A percentile compares a stretch with the other conserved stretches of the same genome.
These are phyloP conservation scores for Ceratotherium simum DNA, from an alignment of 2,113 vertebrate species.

Conservation along the genomic window DNA sequence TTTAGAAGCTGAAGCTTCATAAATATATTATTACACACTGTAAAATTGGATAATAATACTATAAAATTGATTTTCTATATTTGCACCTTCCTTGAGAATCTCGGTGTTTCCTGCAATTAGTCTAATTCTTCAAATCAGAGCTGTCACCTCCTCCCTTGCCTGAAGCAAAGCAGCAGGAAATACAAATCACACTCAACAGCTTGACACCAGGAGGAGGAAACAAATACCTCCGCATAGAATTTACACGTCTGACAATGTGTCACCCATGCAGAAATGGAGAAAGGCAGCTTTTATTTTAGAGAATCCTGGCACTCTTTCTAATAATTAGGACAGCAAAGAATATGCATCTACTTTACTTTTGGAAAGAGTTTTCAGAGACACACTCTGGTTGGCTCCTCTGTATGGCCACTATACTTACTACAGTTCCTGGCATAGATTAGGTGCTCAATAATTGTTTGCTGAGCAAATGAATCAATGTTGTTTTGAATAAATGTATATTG, in stretches of 20 bases:
- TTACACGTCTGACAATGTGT: constrained; percentile 48
- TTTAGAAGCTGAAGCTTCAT: constrained; percentile 67
- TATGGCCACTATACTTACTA: not conserved
- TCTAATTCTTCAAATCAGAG: constrained; percentile 62
- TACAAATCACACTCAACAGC: constrained; percentile 56
- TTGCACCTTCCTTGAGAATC: constrained; percentile 73
- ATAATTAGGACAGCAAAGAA: not conserved
- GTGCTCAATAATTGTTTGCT: not conserved
- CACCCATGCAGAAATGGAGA: not conserved
- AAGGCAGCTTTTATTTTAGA: not conserved
- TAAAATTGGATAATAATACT: constrained; percentile 72
- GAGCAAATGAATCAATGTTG: not conserved
- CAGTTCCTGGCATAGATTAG: not conserved
- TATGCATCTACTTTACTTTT: not conserved
- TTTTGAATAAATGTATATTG: not conserved
- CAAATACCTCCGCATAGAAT: constrained; percentile 35
- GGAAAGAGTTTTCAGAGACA: not conserved
- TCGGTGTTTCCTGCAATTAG: constrained; percentile 68
- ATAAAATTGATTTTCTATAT: constrained; percentile 74
- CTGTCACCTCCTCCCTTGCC: constrained; percentile 58
- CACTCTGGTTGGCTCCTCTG: not conserved
- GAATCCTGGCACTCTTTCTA: not conserved
- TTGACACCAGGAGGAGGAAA: constrained; percentile 54
- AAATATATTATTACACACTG: constrained; percentile 72
- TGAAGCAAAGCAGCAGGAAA: constrained; percentile 59